Evolutionary conservation across 92 coral and sea anemone genomes (phyloP).

Genomic region (Phenganax subtilis): DNA sequence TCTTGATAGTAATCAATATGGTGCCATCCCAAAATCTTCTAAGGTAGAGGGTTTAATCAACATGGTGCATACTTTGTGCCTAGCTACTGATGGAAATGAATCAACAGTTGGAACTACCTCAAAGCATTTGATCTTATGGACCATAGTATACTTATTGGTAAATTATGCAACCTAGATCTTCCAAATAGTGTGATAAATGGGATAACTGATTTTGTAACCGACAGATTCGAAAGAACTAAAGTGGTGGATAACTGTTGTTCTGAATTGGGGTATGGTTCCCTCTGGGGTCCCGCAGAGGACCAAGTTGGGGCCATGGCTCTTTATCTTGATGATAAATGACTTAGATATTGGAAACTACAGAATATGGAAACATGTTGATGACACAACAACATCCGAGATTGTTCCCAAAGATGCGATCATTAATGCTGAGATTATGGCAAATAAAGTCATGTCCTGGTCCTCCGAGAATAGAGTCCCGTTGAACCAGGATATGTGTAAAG

Average conservation of each 20-base stretch:
- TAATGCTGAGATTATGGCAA: neutral
- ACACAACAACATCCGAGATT: neutral
- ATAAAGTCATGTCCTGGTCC: constrained; percentile 20
- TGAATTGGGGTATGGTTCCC: neutral
- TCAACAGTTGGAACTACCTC: constrained; percentile 10
- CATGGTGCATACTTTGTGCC: constrained; percentile 4
- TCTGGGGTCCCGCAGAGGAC: too few relatives aligned
- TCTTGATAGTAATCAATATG: constrained; percentile 6
- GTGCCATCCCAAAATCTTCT: constrained; percentile 15
- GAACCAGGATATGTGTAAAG: constrained; percentile 23
- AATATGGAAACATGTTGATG: neutral
- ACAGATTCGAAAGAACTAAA: neutral
- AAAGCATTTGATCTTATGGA: constrained; percentile 25
- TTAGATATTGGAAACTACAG: neutral
- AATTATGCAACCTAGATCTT: neutral
- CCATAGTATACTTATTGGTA: neutral
- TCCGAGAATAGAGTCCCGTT: constrained; percentile 20
- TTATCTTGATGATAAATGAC: neutral
- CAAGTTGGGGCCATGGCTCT: constrained; percentile 6
- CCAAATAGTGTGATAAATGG: constrained; percentile 1
- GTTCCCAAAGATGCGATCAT: neutral
- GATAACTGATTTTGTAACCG: too few relatives aligned
- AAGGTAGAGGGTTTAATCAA: neutral
- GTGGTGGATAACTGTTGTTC: neutral
- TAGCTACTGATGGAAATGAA: constrained; percentile 17